Evolutionary conservation across 2,888 invertebrate genomes (phyloP).

Genomic region (Allophyes oxyacanthae): DNA sequence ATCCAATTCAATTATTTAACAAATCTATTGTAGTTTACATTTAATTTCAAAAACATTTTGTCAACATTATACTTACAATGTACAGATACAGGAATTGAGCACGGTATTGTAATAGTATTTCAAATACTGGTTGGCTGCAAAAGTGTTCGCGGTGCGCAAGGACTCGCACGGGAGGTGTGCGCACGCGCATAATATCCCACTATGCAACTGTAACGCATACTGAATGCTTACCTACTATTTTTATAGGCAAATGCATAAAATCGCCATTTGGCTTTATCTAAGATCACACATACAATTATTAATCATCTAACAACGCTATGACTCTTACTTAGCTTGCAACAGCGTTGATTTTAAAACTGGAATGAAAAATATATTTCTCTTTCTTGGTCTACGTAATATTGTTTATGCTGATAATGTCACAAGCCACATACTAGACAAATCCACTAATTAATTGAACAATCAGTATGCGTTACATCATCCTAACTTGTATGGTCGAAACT

Average conservation of each 20-base stretch:
- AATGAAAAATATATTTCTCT: slow-evolving; percentile 28
- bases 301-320: slow-evolving; percentile 20
- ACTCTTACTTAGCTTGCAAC: slow-evolving; percentile 32
- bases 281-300: slow-evolving; percentile 2
- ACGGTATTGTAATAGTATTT: slow-evolving; percentile 79
- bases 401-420: slow-evolving; percentile 35
- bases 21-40: slow-evolving; percentile 94
- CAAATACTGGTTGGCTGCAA: slow-evolving; percentile 76
- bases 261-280: slow-evolving; percentile 5
- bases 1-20: slow-evolving; percentile 94
- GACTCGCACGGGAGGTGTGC: slow-evolving; percentile 1
- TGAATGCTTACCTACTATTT: slow-evolving; percentile 35
- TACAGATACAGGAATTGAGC: slow-evolving; percentile 88
- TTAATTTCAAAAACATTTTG: slow-evolving; percentile 81
- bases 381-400: slow-evolving; percentile 10
- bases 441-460: slow-evolving; percentile 44
- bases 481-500: slow-evolving; percentile 57
- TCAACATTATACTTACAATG: slow-evolving; percentile 85
- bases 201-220: slow-evolving; percentile 59
- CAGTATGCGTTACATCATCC: slow-evolving; percentile 68
- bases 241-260: slow-evolving; percentile 18
- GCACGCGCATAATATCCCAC: slow-evolving; percentile 23
- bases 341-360: slow-evolving; percentile 27
- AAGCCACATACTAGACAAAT: slow-evolving; percentile 53
- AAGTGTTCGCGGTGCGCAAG: slow-evolving; percentile 40